Evolutionary conservation across 2,888 invertebrate species (phyloP).

Genomic region (Apotomis turbidana): DNA sequence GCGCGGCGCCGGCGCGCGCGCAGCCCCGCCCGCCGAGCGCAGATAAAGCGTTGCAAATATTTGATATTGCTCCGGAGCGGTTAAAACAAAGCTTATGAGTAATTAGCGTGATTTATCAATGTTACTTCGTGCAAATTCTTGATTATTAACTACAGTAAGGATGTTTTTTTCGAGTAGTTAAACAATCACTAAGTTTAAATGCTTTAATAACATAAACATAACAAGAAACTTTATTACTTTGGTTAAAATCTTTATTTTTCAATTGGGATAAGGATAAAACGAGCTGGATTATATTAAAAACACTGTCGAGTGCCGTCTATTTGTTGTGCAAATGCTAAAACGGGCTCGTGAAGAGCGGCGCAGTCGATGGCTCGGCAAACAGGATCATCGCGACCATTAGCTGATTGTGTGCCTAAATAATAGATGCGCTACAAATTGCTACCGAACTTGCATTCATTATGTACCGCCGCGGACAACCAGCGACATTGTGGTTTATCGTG

Average conservation of each 20-base stretch:
- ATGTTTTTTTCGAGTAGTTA: background rate
- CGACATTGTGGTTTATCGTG: no score
- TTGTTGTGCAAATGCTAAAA: constrained; percentile 31
- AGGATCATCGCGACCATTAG: constrained; percentile 68
- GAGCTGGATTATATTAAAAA: background rate
- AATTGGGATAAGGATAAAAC: background rate
- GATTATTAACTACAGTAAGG: background rate
- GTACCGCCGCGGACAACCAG: background rate
- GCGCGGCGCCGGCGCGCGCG: constrained; percentile 70
- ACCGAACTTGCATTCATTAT: constrained; percentile 24
- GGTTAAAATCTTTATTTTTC: background rate
- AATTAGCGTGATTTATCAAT: constrained; percentile 28
- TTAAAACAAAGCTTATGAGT: constrained; percentile 19
- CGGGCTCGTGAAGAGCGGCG: constrained; percentile 44
- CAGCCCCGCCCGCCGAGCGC: constrained; percentile 64
- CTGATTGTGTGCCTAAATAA: constrained; percentile 57
- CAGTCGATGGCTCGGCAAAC: constrained; percentile 65
- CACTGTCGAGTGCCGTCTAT: constrained; percentile 13
- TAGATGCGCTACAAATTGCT: constrained; percentile 25
- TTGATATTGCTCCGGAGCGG: constrained; percentile 13
- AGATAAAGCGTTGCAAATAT: constrained; percentile 74
- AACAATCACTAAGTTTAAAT: no score
- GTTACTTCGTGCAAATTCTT: background rate
- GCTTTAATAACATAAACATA: no score
- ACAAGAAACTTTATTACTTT: background rate